Evolutionary conservation across 2,797 vertebrate species (phyloP).

Genomic region (Gobio occitaniae): DNA sequence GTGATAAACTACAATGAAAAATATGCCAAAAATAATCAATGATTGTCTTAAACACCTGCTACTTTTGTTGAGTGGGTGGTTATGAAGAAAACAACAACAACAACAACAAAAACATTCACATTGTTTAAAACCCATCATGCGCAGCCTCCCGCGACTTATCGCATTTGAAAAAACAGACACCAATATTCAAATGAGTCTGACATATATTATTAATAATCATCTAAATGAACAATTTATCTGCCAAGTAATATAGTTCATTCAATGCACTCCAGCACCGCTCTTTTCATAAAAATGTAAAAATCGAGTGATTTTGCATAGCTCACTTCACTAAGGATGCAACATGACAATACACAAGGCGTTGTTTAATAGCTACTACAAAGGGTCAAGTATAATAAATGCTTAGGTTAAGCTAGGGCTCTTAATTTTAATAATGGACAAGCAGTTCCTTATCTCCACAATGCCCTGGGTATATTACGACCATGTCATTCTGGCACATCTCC

Average conservation of each 20-base stretch:
- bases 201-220: background rate
- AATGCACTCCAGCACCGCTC: background rate
- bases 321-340: background rate
- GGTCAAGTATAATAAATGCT: conserved; percentile 23
- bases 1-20: background rate
- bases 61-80: background rate
- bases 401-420: conserved; percentile 15
- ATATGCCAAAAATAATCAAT: background rate
- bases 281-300: background rate
- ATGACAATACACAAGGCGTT: background rate
- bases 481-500: conserved; percentile 40
- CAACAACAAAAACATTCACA: background rate
- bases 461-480: conserved; percentile 5
- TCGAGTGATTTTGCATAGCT: background rate
- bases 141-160: background rate
- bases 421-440: conserved; percentile 32
- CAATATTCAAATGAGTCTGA: background rate
- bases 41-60: background rate
- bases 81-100: background rate
- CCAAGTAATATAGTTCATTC: background rate
- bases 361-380: conserved; percentile 23
- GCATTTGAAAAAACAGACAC: background rate
- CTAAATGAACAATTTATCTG: background rate
- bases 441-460: conserved; percentile 15
- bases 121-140: background rate